Percentiles rank a stretch among this genome's conserved stretches.
Evolutionary conservation across 2,113 vertebrate genomes (phyloP).

Genomic region (Brienomyrus brachyistius): DNA sequence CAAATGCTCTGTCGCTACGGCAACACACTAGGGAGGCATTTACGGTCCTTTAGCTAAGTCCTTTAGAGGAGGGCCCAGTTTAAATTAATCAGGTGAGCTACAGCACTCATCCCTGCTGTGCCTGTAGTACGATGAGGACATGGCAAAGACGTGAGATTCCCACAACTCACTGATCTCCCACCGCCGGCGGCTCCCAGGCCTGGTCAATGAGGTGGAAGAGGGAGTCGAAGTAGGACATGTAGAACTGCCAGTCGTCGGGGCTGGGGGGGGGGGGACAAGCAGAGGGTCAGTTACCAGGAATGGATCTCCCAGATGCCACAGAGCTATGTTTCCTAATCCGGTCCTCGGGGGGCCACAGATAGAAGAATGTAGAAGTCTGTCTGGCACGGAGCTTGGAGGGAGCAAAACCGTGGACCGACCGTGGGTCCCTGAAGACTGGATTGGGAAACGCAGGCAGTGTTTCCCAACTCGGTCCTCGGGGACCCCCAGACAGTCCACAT

Average conservation of each 20-base stretch:
- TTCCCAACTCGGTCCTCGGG: background rate
- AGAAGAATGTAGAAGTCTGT: no score
- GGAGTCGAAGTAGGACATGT: slow-evolving; percentile 89
- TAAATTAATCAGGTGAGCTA: background rate
- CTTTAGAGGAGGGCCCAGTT: background rate
- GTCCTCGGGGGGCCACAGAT: background rate
- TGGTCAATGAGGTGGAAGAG: slow-evolving; percentile 85
- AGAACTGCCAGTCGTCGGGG: slow-evolving; percentile 99
- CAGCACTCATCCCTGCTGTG: background rate
- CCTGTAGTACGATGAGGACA: background rate
- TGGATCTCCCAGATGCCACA: background rate
- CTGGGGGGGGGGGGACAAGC: slow-evolving; percentile 45
- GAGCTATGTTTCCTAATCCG: background rate
- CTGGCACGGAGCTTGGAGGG: background rate
- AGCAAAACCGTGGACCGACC: background rate
- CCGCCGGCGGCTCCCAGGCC: slow-evolving; percentile 77
- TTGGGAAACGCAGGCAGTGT: background rate
- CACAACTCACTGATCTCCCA: slow-evolving; percentile 82
- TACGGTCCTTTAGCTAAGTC: background rate
- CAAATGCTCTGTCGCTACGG: background rate
- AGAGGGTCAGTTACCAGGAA: background rate
- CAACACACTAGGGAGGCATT: background rate
- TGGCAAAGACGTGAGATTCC: background rate
- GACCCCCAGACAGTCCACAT: background rate
- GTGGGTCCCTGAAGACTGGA: background rate